A percentile compares a stretch with the other conserved stretches of the same genome.
Evolutionary conservation across 1,140 invertebrate genomes (phyloP).

Genomic region (Oreohelix idahoensis): DNA sequence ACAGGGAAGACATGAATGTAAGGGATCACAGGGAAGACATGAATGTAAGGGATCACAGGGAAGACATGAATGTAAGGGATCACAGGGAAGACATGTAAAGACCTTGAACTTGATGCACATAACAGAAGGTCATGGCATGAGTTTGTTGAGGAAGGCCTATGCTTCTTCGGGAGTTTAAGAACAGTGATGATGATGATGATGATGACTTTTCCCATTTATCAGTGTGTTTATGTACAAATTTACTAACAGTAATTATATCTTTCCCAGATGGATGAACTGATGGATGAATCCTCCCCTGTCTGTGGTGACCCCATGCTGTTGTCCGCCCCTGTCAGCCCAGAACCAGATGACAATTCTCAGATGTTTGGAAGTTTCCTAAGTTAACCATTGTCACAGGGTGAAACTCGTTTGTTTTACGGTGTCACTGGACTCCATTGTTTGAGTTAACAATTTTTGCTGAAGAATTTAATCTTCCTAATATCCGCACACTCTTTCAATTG

Average conservation of each 20-base stretch:
- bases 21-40: too few species aligned
- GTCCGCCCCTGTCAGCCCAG: conserved; percentile 69
- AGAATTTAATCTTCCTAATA: neutral
- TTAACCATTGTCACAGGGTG: neutral
- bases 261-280: conserved; percentile 33
- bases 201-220: too few species aligned
- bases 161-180: too few species aligned
- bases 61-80: too few species aligned
- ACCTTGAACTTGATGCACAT: too few species aligned
- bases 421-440: neutral
- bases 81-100: too few species aligned
- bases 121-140: too few species aligned
- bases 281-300: conserved; percentile 80
- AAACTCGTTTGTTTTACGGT: neutral
- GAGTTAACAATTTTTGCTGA: neutral
- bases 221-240: too few species aligned
- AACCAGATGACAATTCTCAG: conserved; percentile 45
- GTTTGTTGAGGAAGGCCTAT: too few species aligned
- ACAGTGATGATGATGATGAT: neutral
- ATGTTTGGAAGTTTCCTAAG: neutral
- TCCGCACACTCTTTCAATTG: neutral
- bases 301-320: conserved; percentile 82
- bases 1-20: too few species aligned
- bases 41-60: too few species aligned
- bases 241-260: neutral